Conservation (phyloP, 2,888 invertebrate species). For the Tipula unca region DNA sequence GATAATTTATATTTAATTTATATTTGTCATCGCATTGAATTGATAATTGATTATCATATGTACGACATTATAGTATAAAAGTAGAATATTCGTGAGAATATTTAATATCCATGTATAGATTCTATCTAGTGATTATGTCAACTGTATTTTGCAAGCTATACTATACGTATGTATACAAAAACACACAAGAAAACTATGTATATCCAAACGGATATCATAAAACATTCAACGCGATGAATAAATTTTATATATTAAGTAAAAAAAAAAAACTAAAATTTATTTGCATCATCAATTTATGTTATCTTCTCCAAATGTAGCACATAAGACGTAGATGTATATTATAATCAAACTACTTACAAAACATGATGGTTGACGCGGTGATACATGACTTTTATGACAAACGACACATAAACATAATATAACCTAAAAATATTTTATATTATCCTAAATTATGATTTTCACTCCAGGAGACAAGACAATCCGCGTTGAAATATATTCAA, state of each 20-base stretch:
- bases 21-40: not conserved
- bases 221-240: not conserved
- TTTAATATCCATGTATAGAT: not conserved
- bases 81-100: not conserved
- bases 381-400: constrained; percentile 21
- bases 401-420: not conserved
- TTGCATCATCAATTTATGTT: constrained; percentile 14
- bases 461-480: constrained; percentile 17
- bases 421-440: constrained; percentile 1
- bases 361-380: constrained; percentile 17
- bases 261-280: not conserved
- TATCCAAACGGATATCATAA: not conserved
- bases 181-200: not conserved
- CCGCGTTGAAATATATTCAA: not conserved
- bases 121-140: not conserved
- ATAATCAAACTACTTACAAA: not conserved
- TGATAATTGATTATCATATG: not conserved
- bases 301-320: not conserved
- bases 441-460: constrained; percentile 18
- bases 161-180: not conserved
- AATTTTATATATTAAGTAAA: not conserved
- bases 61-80: too few species aligned
- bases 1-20: not conserved
- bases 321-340: not conserved
- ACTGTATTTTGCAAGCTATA: not conserved